Evolutionary conservation across 2,113 vertebrate genomes (phyloP).

Genomic region (Poeciliopsis retropinna): DNA sequence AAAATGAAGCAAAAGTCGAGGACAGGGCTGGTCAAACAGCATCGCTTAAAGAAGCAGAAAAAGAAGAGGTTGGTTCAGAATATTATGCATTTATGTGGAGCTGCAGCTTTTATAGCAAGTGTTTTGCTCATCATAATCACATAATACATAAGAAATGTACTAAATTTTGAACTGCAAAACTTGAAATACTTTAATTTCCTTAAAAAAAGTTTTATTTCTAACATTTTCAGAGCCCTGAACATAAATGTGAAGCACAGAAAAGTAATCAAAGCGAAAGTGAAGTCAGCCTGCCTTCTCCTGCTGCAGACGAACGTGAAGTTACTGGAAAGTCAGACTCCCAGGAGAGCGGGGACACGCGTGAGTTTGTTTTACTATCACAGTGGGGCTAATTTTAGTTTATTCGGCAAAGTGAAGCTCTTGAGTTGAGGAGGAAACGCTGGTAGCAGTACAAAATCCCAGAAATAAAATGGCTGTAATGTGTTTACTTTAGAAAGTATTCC

Average conservation of each 20-base stretch:
- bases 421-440: neutral
- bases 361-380: neutral
- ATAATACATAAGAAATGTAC: neutral
- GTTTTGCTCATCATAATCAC: no score
- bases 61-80: conserved; percentile 31
- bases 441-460: neutral
- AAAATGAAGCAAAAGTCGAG: conserved; percentile 23
- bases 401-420: neutral
- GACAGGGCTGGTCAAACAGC: conserved; percentile 3
- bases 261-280: conserved; percentile 10
- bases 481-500: no score
- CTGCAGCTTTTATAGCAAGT: neutral
- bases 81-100: neutral
- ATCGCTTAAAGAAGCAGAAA: conserved; percentile 5
- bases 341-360: conserved; percentile 35
- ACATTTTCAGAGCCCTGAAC: conserved; percentile 33
- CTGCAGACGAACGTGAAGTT: conserved; percentile 20
- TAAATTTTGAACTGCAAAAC: neutral
- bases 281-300: conserved; percentile 1
- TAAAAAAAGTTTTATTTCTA: neutral
- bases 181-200: neutral
- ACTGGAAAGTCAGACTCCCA: conserved; percentile 33
- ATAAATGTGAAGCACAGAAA: conserved; percentile 32
- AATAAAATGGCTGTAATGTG: neutral
- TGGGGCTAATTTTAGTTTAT: neutral